phyloP scores from a whole-genome alignment of 1,140 invertebrate genomes.

The Eriosoma lanigerum region DNA sequence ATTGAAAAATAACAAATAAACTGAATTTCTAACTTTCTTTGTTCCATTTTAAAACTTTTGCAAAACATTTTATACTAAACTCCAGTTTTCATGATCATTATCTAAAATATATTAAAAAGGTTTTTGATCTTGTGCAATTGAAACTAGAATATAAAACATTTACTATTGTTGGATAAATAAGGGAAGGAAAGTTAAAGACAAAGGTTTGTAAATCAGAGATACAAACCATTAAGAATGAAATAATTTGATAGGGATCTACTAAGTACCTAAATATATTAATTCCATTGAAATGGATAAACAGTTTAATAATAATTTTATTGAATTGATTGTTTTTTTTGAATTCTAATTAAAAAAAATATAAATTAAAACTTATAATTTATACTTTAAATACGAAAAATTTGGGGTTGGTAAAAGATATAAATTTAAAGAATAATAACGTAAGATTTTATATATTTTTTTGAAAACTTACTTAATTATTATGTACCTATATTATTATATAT shows the following conservation, averaged over 20 bases:
- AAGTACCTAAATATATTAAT: background rate
- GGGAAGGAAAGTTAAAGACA: background rate
- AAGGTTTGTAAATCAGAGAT: slow-evolving; percentile 20
- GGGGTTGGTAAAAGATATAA: no score
- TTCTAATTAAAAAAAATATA: no score
- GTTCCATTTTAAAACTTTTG: slow-evolving; percentile 15
- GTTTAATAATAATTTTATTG: background rate
- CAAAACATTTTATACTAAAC: slow-evolving; percentile 16
- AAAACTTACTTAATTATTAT: no score
- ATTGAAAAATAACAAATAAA: background rate
- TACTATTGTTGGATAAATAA: background rate
- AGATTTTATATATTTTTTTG: no score
- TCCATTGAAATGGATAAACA: background rate
- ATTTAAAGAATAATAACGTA: no score
- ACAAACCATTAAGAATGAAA: background rate
- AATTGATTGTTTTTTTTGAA: no score
- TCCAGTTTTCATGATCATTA: background rate
- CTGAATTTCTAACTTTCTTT: slow-evolving; percentile 5
- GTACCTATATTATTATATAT: no score
- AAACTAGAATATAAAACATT: slow-evolving; percentile 10
- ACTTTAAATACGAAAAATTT: no score
- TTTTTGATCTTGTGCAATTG: background rate
- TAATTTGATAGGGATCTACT: background rate
- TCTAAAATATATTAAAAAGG: background rate
- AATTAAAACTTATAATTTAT: no score